These are phyloP conservation scores for Excalfactoria chinensis DNA, from an alignment of 2,113 vertebrate genomes.

Conservation along the genomic window DNA sequence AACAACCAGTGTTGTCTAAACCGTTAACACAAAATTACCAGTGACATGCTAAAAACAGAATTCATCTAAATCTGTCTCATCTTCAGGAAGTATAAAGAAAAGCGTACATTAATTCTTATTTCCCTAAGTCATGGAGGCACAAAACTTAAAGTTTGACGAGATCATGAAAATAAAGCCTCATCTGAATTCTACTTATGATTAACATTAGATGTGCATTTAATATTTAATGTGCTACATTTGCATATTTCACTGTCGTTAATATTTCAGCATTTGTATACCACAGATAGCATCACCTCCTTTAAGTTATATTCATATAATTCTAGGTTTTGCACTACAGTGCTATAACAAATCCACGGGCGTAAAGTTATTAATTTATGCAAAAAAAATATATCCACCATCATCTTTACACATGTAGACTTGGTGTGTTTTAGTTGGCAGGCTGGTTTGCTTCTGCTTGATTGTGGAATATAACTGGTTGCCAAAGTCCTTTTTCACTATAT, in stretches of 20 bases:
- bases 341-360: neutral
- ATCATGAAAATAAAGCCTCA: neutral
- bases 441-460: neutral
- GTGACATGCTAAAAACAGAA: neutral
- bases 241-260: slow-evolving; percentile 20
- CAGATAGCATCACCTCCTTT: neutral
- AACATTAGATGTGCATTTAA: neutral
- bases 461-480: neutral
- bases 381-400: neutral
- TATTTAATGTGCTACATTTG: neutral
- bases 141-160: neutral
- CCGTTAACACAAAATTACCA: neutral
- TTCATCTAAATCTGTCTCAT: neutral
- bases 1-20: neutral
- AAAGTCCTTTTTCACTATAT: neutral
- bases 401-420: neutral
- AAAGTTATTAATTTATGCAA: neutral
- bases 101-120: neutral
- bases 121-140: neutral
- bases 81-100: neutral
- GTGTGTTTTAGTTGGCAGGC: neutral
- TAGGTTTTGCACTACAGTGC: neutral
- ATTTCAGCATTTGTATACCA: slow-evolving; percentile 37
- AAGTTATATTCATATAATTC: neutral
- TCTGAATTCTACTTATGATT: neutral